A percentile compares a stretch with the other conserved stretches of the same genome.
Conservation (phyloP, 2,113 vertebrate genomes). For the Empidonax traillii region DNA sequence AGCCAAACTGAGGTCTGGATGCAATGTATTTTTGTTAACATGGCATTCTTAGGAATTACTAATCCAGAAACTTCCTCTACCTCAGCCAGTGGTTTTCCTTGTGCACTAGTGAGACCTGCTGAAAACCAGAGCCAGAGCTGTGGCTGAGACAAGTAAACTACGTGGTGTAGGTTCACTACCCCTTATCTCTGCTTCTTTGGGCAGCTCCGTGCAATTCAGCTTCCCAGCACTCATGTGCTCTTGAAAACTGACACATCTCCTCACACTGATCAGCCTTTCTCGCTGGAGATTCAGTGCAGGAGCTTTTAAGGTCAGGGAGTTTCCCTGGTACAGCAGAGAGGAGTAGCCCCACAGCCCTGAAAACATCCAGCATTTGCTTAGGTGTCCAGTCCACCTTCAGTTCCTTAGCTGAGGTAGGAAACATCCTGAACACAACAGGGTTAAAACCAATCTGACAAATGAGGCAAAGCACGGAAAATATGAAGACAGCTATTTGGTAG, state of each 20-base stretch:
- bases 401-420: background rate
- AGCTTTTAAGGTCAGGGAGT: background rate
- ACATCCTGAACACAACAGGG: slow-evolving; percentile 47
- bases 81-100: background rate
- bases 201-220: background rate
- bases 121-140: background rate
- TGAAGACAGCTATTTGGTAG: slow-evolving; percentile 70
- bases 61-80: background rate
- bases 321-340: background rate
- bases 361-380: background rate
- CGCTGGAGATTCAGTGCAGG: background rate
- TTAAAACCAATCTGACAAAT: slow-evolving; percentile 62
- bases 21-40: background rate
- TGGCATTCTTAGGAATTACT: background rate
- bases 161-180: fast-evolving
- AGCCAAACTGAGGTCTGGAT: background rate
- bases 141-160: fast-evolving
- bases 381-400: background rate
- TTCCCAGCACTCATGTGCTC: background rate
- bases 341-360: background rate
- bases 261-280: background rate
- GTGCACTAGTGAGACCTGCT: background rate
- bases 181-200: background rate
- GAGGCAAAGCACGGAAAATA: slow-evolving; percentile 63
- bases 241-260: background rate